phyloP scores from a whole-genome alignment of 2,888 invertebrate species.

The Serrognathus titanus region DNA sequence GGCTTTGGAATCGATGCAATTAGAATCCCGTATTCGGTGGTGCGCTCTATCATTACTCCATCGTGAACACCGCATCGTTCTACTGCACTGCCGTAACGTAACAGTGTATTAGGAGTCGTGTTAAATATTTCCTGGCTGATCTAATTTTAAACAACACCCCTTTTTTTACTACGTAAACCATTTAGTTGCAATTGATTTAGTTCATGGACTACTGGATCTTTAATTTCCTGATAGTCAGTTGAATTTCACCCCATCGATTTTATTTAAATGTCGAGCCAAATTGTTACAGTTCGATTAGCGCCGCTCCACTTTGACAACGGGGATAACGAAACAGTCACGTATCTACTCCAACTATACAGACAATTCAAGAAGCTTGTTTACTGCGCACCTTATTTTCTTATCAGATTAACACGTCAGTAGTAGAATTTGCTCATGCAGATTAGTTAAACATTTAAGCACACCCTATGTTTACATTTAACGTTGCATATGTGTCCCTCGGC shows the following conservation, averaged over 20 bases:
- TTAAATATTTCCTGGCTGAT: constrained; percentile 22
- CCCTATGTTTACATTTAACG: constrained; percentile 13
- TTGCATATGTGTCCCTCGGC: constrained; percentile 13
- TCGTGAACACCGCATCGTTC: not conserved
- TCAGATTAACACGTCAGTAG: constrained; percentile 15
- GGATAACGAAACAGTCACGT: constrained; percentile 16
- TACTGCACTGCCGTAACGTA: not conserved
- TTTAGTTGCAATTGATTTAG: constrained; percentile 26
- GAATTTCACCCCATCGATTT: constrained; percentile 26
- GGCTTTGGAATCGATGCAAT: constrained; percentile 33
- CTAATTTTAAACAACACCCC: constrained; percentile 23
- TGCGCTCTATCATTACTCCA: not conserved
- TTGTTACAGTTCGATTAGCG: constrained; percentile 28
- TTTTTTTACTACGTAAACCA: constrained; percentile 20
- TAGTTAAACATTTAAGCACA: constrained; percentile 20
- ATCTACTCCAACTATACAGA: constrained; percentile 1
- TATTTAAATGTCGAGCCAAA: constrained; percentile 28
- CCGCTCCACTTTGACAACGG: constrained; percentile 16
- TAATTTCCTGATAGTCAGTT: constrained; percentile 29
- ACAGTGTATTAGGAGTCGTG: constrained; percentile 13
- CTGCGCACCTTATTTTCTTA: constrained; percentile 18
- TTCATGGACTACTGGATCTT: constrained; percentile 28
- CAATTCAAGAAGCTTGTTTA: constrained; percentile 11
- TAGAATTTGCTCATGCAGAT: constrained; percentile 15
- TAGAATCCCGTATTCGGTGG: constrained; percentile 25